A percentile compares a stretch with the other conserved stretches of the same genome.
Evolutionary conservation across 2,888 invertebrate species (phyloP).

Genomic region (Nymphalis c-album): DNA sequence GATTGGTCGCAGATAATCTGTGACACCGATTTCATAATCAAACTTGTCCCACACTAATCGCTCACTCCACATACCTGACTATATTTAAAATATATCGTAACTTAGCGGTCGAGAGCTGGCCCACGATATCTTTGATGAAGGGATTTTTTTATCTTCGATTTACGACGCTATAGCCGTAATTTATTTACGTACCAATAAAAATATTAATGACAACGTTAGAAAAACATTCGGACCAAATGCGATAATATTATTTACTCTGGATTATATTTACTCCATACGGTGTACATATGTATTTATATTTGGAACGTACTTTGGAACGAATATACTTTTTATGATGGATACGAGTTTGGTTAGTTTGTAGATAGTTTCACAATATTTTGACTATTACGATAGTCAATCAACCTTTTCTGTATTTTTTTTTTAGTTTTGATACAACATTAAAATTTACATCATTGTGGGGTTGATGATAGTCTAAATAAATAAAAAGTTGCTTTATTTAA

Average conservation of each 20-base stretch:
- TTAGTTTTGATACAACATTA: too few species aligned
- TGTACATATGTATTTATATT: too few species aligned
- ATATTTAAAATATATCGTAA: constrained; percentile 32
- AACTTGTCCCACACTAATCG: constrained; percentile 29
- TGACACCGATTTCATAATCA: constrained; percentile 36
- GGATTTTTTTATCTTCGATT: constrained; percentile 30
- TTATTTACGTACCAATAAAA: constrained; percentile 39
- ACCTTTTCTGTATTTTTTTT: too few species aligned
- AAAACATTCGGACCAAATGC: constrained; percentile 23
- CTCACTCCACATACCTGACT: constrained; percentile 34
- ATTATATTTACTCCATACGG: constrained; percentile 14
- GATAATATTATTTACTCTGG: constrained; percentile 22
- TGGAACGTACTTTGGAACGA: background rate
- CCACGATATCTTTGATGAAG: constrained; percentile 21
- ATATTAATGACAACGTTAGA: constrained; percentile 31
- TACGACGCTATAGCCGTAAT: constrained; percentile 42
- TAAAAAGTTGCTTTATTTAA: too few species aligned
- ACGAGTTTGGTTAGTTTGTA: too few species aligned
- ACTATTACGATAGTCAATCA: too few species aligned
- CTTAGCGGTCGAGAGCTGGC: constrained; percentile 18
- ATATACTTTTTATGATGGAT: too few species aligned
- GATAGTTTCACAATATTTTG: too few species aligned
- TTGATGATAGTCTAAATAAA: too few species aligned
- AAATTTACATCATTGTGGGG: too few species aligned
- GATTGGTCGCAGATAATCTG: constrained; percentile 37